These are phyloP conservation scores for Athalia cordata DNA, from an alignment of 2,888 invertebrate species.

Conservation along the genomic window DNA sequence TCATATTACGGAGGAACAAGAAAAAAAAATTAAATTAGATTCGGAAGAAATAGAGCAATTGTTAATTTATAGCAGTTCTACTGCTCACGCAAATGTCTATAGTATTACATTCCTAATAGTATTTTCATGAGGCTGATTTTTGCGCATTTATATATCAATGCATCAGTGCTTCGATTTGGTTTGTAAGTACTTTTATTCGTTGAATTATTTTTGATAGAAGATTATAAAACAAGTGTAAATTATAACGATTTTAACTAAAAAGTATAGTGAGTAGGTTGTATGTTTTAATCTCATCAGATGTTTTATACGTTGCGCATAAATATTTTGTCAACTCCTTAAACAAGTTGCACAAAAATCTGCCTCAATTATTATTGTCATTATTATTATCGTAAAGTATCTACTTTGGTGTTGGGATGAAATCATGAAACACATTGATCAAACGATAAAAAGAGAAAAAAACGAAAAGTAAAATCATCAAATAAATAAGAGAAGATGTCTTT, in stretches of 20 bases:
- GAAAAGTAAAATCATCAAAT: neutral
- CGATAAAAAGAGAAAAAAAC: neutral
- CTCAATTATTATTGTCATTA: conserved; percentile 31
- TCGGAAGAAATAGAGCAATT: conserved; percentile 39
- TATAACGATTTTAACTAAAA: neutral
- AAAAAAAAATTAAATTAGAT: conserved; percentile 5
- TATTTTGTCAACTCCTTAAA: conserved; percentile 17
- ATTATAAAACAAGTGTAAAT: conserved; percentile 10
- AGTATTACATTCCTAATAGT: conserved; percentile 52
- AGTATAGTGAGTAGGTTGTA: neutral
- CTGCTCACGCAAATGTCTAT: conserved; percentile 48
- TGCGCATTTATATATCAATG: conserved; percentile 25
- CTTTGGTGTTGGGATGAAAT: conserved; percentile 35
- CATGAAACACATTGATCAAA: conserved; percentile 26
- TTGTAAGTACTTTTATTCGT: conserved; percentile 14
- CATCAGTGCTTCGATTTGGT: neutral
- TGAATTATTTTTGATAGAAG: conserved; percentile 14
- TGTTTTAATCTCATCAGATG: conserved; percentile 13
- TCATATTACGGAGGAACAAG: conserved; percentile 20
- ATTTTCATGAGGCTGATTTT: conserved; percentile 43
- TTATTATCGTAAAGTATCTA: conserved; percentile 35
- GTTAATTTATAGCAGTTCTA: conserved; percentile 42
- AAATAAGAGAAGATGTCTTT: conserved; percentile 1
- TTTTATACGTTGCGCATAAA: conserved; percentile 21
- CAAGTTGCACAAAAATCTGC: conserved; percentile 33